A percentile compares a stretch with the other conserved stretches of the same genome.
Evolutionary conservation across 2,797 vertebrate species (phyloP).

Genomic region (Tinamus major): DNA sequence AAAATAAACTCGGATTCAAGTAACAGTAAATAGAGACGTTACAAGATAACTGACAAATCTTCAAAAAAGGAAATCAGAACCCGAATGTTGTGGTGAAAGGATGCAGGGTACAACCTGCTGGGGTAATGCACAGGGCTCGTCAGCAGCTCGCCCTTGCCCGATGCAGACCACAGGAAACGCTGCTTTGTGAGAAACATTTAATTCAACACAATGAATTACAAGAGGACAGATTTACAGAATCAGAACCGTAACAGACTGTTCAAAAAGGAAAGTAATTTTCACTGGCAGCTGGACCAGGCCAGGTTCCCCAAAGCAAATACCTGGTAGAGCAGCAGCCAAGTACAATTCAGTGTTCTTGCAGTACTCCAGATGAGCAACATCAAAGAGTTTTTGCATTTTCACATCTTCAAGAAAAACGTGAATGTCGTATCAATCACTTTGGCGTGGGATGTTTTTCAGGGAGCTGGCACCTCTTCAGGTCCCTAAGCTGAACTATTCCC

Average conservation of each 20-base stretch:
- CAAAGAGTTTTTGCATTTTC: not conserved
- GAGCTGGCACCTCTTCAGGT: not conserved
- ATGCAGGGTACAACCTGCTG: not conserved
- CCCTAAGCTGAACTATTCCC: conserved; percentile 28
- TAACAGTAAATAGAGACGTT: not conserved
- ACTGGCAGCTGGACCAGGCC: conserved; percentile 21
- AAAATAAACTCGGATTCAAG: not conserved
- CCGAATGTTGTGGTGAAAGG: not conserved
- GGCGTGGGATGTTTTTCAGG: conserved; percentile 20
- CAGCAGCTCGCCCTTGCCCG: not conserved
- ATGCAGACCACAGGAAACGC: not conserved
- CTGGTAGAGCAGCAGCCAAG: conserved; percentile 2
- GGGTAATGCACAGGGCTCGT: not conserved
- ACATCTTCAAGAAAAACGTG: not conserved
- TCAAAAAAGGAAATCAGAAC: not conserved
- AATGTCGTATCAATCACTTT: not conserved
- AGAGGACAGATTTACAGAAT: conserved; percentile 61
- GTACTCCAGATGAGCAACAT: conserved; percentile 32
- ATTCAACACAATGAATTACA: conserved; percentile 68
- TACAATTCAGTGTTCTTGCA: conserved; percentile 39
- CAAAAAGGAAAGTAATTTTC: conserved; percentile 37
- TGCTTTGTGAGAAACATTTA: conserved; percentile 67
- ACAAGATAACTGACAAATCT: not conserved
- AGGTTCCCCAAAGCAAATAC: not conserved
- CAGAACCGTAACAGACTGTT: conserved; percentile 45